Evolutionary conservation across 2,888 invertebrate species (phyloP), one percentile per base, ranked within the genome.

Genomic region (Lasioglossum oenotherae): DNA sequence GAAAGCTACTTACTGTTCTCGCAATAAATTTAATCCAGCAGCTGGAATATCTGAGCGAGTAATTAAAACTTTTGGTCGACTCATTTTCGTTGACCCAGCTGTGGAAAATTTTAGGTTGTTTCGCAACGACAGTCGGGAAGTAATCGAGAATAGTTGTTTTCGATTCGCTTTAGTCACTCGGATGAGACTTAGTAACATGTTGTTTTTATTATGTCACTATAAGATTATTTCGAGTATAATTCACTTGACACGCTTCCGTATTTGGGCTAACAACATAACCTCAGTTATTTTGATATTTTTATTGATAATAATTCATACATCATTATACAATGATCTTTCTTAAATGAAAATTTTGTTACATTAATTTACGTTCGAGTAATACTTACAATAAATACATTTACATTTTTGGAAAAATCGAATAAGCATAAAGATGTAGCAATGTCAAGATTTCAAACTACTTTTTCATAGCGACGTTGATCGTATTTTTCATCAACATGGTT

Each of bases 401-500:
- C 16, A 31, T 64, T 64, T 64, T 69, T n/a, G 23, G 8, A 6
- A 35, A 38, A 69, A 38, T 38, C 4, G 5, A 12, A 16, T 69
- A 4, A 35, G 35, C 35, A 4, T n/a, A n/a, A 69, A n/a, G 6
- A 38, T 44, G 44, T 38, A 69, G 23, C 23, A 69, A 69, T 38
- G 38, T 87, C 49, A 31, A 84, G 19, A 23, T 27, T 44, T 44
- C 10, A 1, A 19, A 69, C 0, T 75, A 60, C 23, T 82, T 81
- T 10, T 94, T 90, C 74, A 89, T 95, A 0, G 98, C 98, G 0
- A 98, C 98, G 92, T 96, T 96, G 84, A 98, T 96, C 0, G 98
- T 98, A 94, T 99, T 99, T 90, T 97, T 97, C 98, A 99, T 98
- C 57, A 99, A 95, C 98, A 98, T 98, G 0, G 98, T 98, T 0